A percentile compares a stretch with the other conserved stretches of the same genome.
phyloP scores from a whole-genome alignment of 2,113 vertebrate species.

The Fulmarus glacialis region DNA sequence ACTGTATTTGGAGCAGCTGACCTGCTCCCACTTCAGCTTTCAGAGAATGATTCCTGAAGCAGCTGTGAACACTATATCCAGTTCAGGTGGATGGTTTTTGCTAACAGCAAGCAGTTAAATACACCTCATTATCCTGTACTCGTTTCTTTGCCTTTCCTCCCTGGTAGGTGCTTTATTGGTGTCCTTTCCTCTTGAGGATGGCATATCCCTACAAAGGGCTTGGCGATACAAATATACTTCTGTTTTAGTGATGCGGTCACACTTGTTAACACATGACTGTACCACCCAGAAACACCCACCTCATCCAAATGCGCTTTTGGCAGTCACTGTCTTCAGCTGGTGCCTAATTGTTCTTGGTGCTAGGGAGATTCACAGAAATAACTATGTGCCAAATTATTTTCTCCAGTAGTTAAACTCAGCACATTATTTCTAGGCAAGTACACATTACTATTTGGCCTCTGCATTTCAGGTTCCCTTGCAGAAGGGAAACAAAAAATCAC shows the following conservation, averaged over 20 bases:
- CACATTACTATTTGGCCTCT: neutral
- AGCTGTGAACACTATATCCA: neutral
- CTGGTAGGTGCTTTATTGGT: neutral
- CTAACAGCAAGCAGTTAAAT: neutral
- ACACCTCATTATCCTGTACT: neutral
- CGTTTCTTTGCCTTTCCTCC: neutral
- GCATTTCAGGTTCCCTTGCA: neutral
- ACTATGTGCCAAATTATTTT: neutral
- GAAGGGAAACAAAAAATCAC: neutral
- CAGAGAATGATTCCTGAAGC: neutral
- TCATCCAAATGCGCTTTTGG: constrained; percentile 51
- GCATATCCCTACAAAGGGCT: neutral
- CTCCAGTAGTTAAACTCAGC: constrained; percentile 20
- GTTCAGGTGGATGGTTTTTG: neutral
- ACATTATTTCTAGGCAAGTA: neutral
- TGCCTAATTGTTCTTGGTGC: constrained; percentile 16
- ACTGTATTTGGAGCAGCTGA: neutral
- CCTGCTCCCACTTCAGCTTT: neutral
- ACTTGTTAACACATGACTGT: constrained; percentile 34
- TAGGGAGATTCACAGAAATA: neutral
- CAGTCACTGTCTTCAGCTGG: constrained; percentile 35
- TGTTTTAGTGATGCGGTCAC: constrained; percentile 13
- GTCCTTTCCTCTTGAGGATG: neutral
- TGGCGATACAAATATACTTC: neutral
- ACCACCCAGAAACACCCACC: constrained; percentile 54